Base-by-base conservation (phyloP, 2,797 vertebrate genomes). In the Gila robusta region DNA sequence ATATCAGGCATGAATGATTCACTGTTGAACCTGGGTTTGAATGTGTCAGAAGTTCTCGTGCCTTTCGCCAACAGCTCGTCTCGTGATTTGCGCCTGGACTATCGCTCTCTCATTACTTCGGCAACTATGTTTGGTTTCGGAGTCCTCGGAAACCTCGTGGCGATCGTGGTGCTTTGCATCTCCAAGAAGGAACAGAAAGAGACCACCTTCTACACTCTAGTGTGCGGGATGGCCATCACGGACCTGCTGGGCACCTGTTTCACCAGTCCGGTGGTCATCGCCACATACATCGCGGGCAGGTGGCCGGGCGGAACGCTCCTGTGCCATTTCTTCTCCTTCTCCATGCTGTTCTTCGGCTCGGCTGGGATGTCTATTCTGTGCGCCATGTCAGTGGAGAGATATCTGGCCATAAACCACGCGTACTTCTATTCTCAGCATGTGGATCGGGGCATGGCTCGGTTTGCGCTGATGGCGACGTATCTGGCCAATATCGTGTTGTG, bases 281-380 rank as follows among this genome's bases (percentile, higher is more conserved):
- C 95, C 44, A 96, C 96, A 0, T 96, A 96, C 73, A 91, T 95
- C 19, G 89, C 89, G 44, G 93, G 81, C 66, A 91, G 91, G 28
- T 96, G 96, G 96, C 96, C 94, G 0, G 96, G 96, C 11, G 96
- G 96, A 14, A 81, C 85, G 49, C 91, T 92, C 62, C 94, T 96
- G 23, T 96, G 96, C 89, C 93, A 96, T 87, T 96, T 96, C 91
- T 96, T 96, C 91, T 96, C 96, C 71, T 96, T 96, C 91, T 96
- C 95, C 76, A 96, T 96, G 96, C 94, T 96, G 16, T 96, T 96
- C 91, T 96, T 96, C 79, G 96, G 95, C 35, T 96, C 96, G 0
- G 95, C 96, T 0, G 96, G 96, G 0, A 95, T 96, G 95, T 96
- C 95, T 82, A 96, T 96, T 82, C 90, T 96, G 87, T 96, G 96